Evolutionary conservation across 2,888 invertebrate genomes (phyloP), one percentile per base, ranked within the genome.

Genomic region (Athrips mouffetella): DNA sequence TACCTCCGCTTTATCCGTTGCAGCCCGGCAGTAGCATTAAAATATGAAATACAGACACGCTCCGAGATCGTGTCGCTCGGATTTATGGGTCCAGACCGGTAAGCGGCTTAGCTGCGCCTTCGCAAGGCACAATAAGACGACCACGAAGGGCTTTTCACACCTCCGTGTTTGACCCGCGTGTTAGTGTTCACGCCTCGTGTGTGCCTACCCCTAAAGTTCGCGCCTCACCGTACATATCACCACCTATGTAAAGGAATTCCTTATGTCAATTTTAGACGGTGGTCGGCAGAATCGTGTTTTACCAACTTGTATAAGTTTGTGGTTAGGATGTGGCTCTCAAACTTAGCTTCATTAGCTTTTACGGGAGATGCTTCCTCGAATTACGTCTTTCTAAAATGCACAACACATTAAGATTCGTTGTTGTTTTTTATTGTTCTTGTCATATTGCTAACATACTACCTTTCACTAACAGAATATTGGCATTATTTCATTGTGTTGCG

Each of bases 111-210:
- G 70, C 67, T 11, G 23, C 11, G 67, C 73, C 70, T 37, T 18
- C n/a, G 37, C 37, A 37, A 35, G 73, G 70, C 65, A 71, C 78
- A 85, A 82, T 78, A 81, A 79, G 76, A 77, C 63, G 65, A 65
- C 72, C 72, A 71, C 73, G 68, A 67, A 60, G 63, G 65, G 77
- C 85, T 87, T 88, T 88, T 88, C 87, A 88, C 88, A 88, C 88
- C 85, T 88, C 73, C 67, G 69, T 87, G 80, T 88, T 88, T 87
- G 86, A 68, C 63, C 63, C 65, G 63, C 63, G 69, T 62, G 77
- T 87, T 88, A 87, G 79, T 76, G 68, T 86, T 83, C 77, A 87
- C 88, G 81, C 87, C 85, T 84, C 66, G 64, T 76, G 80, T 85
- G 72, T 83, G 65, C 67, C 75, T 73, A 83, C 86, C 86, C 85